A percentile compares a stretch with the other conserved stretches of the same genome.
phyloP scores from a whole-genome alignment of 2,888 invertebrate genomes.

The Cheiracanthium punctorium region DNA sequence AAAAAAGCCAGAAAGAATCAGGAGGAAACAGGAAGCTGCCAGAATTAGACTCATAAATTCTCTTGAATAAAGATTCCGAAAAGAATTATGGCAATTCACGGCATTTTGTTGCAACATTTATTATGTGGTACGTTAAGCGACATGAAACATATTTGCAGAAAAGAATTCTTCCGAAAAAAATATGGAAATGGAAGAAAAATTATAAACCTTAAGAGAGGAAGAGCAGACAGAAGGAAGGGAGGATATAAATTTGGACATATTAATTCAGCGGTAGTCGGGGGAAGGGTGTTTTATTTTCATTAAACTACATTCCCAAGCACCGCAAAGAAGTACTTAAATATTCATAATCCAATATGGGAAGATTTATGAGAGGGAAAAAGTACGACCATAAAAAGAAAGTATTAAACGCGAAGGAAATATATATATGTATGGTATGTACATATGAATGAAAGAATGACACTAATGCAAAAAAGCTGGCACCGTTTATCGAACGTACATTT shows the following conservation, averaged over 20 bases:
- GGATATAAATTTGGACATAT: neutral
- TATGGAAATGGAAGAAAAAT: neutral
- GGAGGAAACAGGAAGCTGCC: constrained; percentile 52
- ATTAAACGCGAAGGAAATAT: too few relatives aligned
- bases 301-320: too few relatives aligned
- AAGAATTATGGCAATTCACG: neutral
- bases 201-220: neutral
- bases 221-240: neutral
- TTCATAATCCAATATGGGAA: too few relatives aligned
- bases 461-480: too few relatives aligned
- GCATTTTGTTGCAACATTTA: neutral
- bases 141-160: neutral
- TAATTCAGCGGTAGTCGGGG: too few relatives aligned
- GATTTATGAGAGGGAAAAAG: too few relatives aligned
- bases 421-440: too few relatives aligned
- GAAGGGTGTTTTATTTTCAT: too few relatives aligned
- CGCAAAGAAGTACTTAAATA: too few relatives aligned
- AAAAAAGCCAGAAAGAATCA: neutral
- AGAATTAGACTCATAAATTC: constrained; percentile 34
- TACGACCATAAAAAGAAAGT: too few relatives aligned
- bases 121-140: neutral
- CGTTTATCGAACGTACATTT: too few relatives aligned
- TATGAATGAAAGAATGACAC: too few relatives aligned
- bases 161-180: neutral
- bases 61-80: constrained; percentile 17